Evolutionary conservation across 2,888 invertebrate genomes (phyloP).

Genomic region (Heliconius charithonia): DNA sequence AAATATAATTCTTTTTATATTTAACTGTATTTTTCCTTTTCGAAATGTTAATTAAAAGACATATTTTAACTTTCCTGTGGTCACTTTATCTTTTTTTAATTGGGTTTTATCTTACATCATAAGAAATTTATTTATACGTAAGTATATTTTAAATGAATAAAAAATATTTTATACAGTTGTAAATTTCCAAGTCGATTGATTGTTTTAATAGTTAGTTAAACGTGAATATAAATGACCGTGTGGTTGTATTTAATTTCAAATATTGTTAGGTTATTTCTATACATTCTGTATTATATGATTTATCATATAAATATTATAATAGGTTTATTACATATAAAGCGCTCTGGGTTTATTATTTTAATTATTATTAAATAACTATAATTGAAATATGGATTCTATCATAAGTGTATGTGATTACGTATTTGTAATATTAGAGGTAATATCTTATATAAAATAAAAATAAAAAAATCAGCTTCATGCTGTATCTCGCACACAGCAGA

Average conservation of each 20-base stretch:
- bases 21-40: constrained; percentile 11
- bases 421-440: not conserved
- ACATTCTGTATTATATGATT: too few relatives aligned
- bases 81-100: not conserved
- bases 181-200: not conserved
- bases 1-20: not conserved
- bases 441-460: not conserved
- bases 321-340: too few relatives aligned
- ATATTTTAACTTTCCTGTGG: not conserved
- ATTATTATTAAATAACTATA: not conserved
- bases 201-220: not conserved
- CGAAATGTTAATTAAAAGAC: not conserved
- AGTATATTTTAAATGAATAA: not conserved
- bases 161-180: not conserved
- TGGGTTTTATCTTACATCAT: not conserved
- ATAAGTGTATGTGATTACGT: not conserved
- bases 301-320: too few relatives aligned
- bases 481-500: too few relatives aligned
- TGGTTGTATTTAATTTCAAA: not conserved
- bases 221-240: not conserved
- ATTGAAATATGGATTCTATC: not conserved
- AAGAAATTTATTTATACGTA: not conserved
- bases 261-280: too few relatives aligned
- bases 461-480: too few relatives aligned
- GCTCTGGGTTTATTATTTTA: not conserved